Percentiles rank a stretch among this genome's conserved stretches.
Evolutionary conservation across 2,888 invertebrate genomes (phyloP).

Genomic region (Nipponacmea schrenckii): DNA sequence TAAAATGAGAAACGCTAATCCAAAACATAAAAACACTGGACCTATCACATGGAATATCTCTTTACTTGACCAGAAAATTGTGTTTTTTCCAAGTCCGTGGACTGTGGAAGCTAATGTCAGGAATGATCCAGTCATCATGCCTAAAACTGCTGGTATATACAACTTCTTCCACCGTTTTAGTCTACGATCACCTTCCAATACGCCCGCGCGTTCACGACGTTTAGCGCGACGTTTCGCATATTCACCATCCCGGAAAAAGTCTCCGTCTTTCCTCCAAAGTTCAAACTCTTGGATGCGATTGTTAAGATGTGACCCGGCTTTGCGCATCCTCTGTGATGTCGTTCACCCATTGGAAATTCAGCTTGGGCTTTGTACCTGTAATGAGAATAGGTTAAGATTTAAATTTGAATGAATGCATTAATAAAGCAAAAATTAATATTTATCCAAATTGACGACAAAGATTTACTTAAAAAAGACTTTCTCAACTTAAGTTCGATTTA

Average conservation of each 20-base stretch:
- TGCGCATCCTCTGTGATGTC: background rate
- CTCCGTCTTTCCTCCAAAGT: constrained; percentile 25
- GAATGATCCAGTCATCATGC: constrained; percentile 24
- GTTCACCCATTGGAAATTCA: background rate
- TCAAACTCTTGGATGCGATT: constrained; percentile 22
- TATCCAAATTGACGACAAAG: no score
- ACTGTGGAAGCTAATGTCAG: constrained; percentile 31
- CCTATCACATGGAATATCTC: constrained; percentile 27
- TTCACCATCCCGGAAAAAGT: constrained; percentile 25
- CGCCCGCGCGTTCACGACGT: constrained; percentile 12
- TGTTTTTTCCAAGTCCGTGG: constrained; percentile 26
- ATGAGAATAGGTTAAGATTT: no score
- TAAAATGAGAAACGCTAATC: constrained; percentile 28
- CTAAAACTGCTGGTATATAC: constrained; percentile 30
- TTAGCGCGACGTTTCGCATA: constrained; percentile 24
- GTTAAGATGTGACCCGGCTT: background rate
- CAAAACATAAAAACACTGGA: constrained; percentile 20
- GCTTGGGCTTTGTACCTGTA: no score
- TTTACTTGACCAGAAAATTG: constrained; percentile 27
- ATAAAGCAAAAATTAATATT: no score
- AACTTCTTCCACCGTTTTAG: constrained; percentile 26
- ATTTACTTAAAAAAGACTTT: no score
- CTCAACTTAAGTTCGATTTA: no score
- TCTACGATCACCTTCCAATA: constrained; percentile 17
- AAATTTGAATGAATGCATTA: no score